Conservation (phyloP, 2,888 invertebrate genomes). For the Lypha dubia region DNA sequence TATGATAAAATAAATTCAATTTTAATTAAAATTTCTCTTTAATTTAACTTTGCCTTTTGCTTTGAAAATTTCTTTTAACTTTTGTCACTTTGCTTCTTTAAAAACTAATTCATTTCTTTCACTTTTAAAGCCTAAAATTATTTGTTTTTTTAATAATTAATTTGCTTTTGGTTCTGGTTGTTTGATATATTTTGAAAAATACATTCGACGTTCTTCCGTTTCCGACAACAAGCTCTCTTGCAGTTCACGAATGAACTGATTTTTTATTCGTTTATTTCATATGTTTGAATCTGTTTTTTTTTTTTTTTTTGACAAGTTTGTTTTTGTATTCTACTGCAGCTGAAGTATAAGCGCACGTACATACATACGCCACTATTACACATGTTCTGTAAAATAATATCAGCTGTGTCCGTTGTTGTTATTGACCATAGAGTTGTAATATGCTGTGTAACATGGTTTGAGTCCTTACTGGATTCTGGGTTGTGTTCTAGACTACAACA, state of each 20-base stretch:
- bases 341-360: background rate
- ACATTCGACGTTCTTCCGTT: constrained; percentile 61
- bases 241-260: constrained; percentile 73
- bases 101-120: background rate
- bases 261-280: constrained; percentile 27
- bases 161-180: constrained; percentile 18
- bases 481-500: background rate
- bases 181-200: constrained; percentile 22
- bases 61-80: background rate
- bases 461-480: background rate
- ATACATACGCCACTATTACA: no score
- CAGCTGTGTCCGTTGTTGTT: constrained; percentile 16
- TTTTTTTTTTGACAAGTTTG: constrained; percentile 44
- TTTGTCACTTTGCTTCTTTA: background rate
- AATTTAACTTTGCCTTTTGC: background rate
- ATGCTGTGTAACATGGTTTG: background rate
- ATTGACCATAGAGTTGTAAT: background rate
- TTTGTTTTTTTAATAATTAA: constrained; percentile 22
- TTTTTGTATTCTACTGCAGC: constrained; percentile 9
- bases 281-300: constrained; percentile 22
- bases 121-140: constrained; percentile 32
- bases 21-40: background rate
- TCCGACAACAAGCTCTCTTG: constrained; percentile 70
- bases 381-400: constrained; percentile 14
- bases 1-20: constrained; percentile 44